Percentiles rank a stretch among this genome's conserved stretches.
Evolutionary conservation across 2,797 vertebrate species (phyloP).

Genomic region (Eutrigla gurnardus): DNA sequence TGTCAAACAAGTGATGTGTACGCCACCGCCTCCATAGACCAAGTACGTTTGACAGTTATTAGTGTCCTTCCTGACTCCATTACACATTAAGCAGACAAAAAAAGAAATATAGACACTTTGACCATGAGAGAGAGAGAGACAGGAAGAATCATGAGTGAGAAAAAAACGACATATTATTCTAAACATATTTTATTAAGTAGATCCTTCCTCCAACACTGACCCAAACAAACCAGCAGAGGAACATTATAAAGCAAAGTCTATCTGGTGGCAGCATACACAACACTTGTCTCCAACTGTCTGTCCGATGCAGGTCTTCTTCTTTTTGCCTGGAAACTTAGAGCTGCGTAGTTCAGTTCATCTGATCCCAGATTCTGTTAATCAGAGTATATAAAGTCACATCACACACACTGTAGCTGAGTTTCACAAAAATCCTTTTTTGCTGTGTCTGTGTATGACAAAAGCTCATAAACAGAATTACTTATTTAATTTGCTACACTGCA

Average conservation of each 20-base stretch:
- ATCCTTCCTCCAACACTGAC: neutral
- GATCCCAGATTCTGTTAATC: constrained; percentile 4
- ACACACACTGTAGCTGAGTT: too few relatives aligned
- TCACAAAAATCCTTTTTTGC: too few relatives aligned
- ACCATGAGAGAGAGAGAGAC: too few relatives aligned
- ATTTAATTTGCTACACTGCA: too few relatives aligned
- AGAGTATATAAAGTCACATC: neutral
- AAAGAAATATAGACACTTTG: neutral
- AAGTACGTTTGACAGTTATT: neutral
- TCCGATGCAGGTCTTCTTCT: neutral
- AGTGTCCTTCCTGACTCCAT: neutral
- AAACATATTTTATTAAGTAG: neutral
- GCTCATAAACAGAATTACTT: too few relatives aligned
- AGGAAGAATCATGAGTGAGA: neutral
- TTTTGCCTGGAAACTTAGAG: neutral
- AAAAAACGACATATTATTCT: neutral
- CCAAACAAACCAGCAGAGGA: neutral
- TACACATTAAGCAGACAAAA: neutral
- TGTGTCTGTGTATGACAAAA: too few relatives aligned
- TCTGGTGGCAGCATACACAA: constrained; percentile 59
- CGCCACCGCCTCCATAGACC: neutral
- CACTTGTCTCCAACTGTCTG: constrained; percentile 6
- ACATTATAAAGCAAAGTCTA: constrained; percentile 3
- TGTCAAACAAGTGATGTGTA: neutral
- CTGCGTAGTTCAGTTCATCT: constrained; percentile 27